Evolutionary conservation across 2,113 vertebrate species (phyloP), one percentile per base, ranked within the genome.

Genomic region (Cygnus atratus): DNA sequence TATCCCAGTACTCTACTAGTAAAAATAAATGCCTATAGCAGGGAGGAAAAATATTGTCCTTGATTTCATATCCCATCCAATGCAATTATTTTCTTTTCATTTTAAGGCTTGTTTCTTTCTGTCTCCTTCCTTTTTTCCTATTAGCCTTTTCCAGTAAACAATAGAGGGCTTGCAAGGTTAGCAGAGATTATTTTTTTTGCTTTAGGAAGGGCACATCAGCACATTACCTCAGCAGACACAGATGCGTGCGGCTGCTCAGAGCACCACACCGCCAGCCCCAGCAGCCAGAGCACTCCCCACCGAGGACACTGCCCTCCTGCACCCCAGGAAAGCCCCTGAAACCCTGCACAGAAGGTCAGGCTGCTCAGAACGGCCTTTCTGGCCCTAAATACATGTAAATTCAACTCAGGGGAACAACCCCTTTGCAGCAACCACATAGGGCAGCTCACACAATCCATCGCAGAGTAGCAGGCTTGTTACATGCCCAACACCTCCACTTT

Each of bases 31-130:
- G 87, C 58, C 91, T 79, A 55, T 83, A 96, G 79, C 81, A 92
- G 88, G 73, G 83, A 97, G 65, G 80, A 83, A 95, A 96, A 97
- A 97, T 92, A 90, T 65, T 89, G 88, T 84, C 75, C 80, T 97
- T 95, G 48, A 84, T 70, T 97, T 90, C 46, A 50, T 96, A 95
- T 87, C 58, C 79, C 35, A 87, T 88, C 79, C 81, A 84, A 93
- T 78, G 81, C 91, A 97, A 96, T 97, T 93, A 94, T 96, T 97
- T 93, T 95, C 77, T 91, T 89, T 96, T 97, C 50, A 90, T 83
- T 57, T 52, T 29, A 65, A 50, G 84, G 68, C 65, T 93, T 52
- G 50, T 93, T 95, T 92, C 65, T 90, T 71, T 41, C 16, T 62
- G 59, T 67, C 46, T 76, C 71, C 68, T 93, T 92, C 48, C 50